Base-by-base conservation (phyloP, 1,140 invertebrate genomes). In the Triops cancriformis region DNA sequence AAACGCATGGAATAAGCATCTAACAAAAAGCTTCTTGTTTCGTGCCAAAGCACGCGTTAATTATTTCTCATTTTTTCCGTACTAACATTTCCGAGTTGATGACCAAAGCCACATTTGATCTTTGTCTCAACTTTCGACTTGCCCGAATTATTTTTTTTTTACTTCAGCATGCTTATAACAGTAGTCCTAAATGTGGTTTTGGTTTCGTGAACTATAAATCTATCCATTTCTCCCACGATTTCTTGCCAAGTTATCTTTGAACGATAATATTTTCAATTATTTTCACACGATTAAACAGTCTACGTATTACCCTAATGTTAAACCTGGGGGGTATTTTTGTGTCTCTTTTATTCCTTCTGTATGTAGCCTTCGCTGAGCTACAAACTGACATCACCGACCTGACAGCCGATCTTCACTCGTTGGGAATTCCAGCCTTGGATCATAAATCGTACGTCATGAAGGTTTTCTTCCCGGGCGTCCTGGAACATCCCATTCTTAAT, bases 361-460 rank as follows among this genome's bases (percentile, higher is more conserved):
- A 84, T 81, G 1, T 83, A 89, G 98, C 97, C 3, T 99, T 99
- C 89, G 97, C 97, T 23, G 98, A 99, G 86, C 87, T 99, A 18
- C 98, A 99, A 87, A 99, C 97, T 1, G 97, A 99, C 85, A 98
- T 99, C 94, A 97, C 95, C 73, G 97, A 99, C 85, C 87, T 99
- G 80, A 98, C 95, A 42, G 96, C 94, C 45, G 96, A 99, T 87
- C 87, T 98, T 78, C 94, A 97, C 85, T 95, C 94, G 80, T 93
- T 94, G 10, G 97, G 97, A 1, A 98, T 99, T 81, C 97, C 97
- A 6, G 97, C 95, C 9, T 86, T 98, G 72, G 95, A 98, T 86
- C 96, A 98, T 83, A 92, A 95, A 75, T 96, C 94, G 83, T 99
- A 98, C 84, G 95, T 98, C 73, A 98, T 98, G 93, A 97, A 98